Evolutionary conservation across 2,888 invertebrate species (phyloP).

Genomic region (Sarcophaga caerulescens): DNA sequence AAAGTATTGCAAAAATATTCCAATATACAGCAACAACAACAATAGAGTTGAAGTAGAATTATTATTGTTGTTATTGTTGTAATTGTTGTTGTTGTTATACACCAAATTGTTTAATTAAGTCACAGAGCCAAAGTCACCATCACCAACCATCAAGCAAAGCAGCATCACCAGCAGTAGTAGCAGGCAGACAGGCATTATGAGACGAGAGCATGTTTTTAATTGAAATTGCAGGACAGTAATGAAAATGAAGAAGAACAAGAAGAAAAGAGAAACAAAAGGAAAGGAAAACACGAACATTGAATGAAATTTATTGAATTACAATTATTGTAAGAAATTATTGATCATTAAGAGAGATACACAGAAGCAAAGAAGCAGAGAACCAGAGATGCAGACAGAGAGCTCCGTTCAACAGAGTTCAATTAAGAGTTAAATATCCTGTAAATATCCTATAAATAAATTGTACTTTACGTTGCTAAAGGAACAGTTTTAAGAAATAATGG

Average conservation of each 20-base stretch:
- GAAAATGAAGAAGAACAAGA: background rate
- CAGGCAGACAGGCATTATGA: background rate
- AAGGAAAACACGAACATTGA: background rate
- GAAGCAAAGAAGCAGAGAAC: no score
- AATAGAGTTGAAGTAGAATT: background rate
- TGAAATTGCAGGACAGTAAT: constrained; percentile 12
- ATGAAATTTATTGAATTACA: background rate
- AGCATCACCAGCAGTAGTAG: background rate
- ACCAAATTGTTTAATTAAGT: constrained; percentile 49
- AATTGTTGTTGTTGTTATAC: background rate
- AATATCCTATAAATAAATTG: no score
- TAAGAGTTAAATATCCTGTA: no score
- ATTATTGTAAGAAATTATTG: background rate
- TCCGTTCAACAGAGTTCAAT: no score
- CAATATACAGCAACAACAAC: background rate
- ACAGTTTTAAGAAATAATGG: no score
- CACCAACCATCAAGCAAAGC: background rate
- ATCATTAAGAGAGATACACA: background rate
- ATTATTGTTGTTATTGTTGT: background rate
- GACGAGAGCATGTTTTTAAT: constrained; percentile 19
- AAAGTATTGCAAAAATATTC: background rate
- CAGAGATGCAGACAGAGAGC: no score
- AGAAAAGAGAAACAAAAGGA: background rate
- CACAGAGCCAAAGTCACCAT: background rate
- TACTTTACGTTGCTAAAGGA: no score